phyloP scores from a whole-genome alignment of 2,888 invertebrate species.

The Colostygia pectinataria region DNA sequence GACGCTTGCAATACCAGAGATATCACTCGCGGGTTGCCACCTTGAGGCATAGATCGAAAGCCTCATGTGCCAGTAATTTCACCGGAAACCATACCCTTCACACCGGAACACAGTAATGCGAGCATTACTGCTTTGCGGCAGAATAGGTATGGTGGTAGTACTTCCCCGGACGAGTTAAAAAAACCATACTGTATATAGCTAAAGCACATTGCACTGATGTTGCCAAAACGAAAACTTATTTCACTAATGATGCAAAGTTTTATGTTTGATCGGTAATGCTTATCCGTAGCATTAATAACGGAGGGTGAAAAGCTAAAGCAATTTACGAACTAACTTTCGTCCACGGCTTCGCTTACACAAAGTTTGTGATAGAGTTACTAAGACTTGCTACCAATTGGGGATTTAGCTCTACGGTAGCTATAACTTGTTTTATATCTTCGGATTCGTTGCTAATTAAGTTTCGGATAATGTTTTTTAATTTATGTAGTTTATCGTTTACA shows the following conservation, averaged over 20 bases:
- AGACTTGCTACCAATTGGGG: conserved; percentile 35
- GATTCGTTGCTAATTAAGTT: conserved; percentile 15
- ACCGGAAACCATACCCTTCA: too few relatives aligned
- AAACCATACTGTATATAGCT: conserved; percentile 23
- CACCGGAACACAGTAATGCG: too few relatives aligned
- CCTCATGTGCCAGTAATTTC: too few relatives aligned
- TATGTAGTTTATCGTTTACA: conserved; percentile 1
- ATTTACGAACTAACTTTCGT: conserved; percentile 40
- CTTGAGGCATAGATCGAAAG: too few relatives aligned
- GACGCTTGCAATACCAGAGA: too few relatives aligned
- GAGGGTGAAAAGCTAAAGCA: conserved; percentile 41
- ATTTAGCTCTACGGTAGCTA: conserved; percentile 25
- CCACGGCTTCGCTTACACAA: conserved; percentile 36
- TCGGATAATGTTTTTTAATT: conserved; percentile 23
- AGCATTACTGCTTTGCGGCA: too few relatives aligned
- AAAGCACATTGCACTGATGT: conserved; percentile 37
- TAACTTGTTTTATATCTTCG: conserved; percentile 26
- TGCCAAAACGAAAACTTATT: conserved; percentile 46
- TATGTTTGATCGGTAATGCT: conserved; percentile 53
- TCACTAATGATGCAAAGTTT: conserved; percentile 55
- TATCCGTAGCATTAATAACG: conserved; percentile 44
- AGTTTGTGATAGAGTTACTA: conserved; percentile 36
- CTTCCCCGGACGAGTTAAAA: too few relatives aligned
- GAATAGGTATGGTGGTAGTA: too few relatives aligned
- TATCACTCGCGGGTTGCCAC: too few relatives aligned